A percentile compares a stretch with the other conserved stretches of the same genome.
phyloP scores from a whole-genome alignment of 2,113 vertebrate species.

The Indri indri region DNA sequence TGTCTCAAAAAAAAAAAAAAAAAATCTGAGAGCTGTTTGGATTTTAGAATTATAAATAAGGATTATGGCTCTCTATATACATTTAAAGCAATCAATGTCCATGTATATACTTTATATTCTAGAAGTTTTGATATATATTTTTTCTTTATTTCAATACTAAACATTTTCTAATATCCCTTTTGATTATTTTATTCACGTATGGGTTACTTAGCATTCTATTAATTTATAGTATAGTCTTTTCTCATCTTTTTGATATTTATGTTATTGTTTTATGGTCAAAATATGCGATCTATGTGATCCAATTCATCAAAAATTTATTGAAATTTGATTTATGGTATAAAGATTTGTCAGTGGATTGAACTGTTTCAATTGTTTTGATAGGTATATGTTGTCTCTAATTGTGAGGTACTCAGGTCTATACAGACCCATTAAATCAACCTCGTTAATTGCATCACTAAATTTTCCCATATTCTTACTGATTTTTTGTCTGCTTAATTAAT shows the following conservation, averaged over 20 bases:
- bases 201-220: neutral
- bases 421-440: neutral
- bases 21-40: neutral
- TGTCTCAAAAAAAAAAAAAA: no score
- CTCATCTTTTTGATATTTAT: neutral
- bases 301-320: neutral
- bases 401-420: neutral
- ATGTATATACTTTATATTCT: neutral
- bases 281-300: neutral
- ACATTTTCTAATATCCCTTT: neutral
- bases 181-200: neutral
- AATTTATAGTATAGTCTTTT: neutral
- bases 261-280: neutral
- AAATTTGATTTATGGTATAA: neutral
- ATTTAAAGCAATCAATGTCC: neutral
- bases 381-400: neutral
- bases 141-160: neutral
- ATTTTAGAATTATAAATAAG: neutral
- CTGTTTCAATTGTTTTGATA: neutral
- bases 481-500: neutral
- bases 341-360: neutral
- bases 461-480: neutral
- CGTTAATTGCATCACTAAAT: neutral
- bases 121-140: neutral
- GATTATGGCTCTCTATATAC: neutral